Evolutionary conservation across 2,113 vertebrate species (phyloP).

Genomic region (Melanostigma gelatinosum): DNA sequence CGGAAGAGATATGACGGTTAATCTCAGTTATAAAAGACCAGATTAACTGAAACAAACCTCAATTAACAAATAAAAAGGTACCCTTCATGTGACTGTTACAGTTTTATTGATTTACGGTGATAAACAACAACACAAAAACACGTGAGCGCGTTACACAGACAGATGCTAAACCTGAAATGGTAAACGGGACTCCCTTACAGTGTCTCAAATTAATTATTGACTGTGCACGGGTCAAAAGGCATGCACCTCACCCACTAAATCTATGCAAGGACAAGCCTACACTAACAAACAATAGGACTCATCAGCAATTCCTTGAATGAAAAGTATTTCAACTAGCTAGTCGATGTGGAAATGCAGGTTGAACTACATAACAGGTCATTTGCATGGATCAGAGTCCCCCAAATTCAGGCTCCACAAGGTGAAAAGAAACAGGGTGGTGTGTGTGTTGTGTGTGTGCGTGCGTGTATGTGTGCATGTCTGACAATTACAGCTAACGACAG

Average conservation of each 20-base stretch:
- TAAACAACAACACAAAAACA: not conserved
- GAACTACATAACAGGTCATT: conserved; percentile 33
- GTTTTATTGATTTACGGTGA: conserved; percentile 20
- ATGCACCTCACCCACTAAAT: not conserved
- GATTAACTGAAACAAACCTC: not conserved
- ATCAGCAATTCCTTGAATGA: not conserved
- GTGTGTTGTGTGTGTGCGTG: not conserved
- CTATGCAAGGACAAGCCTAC: not conserved
- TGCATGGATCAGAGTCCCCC: not conserved
- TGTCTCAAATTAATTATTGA: not conserved
- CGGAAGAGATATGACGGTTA: not conserved
- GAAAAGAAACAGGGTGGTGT: conserved; percentile 8
- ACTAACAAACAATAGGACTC: not conserved
- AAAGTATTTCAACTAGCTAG: conserved; percentile 24
- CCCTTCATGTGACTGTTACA: not conserved
- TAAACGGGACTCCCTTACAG: not conserved
- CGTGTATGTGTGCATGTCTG: not conserved
- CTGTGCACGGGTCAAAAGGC: not conserved
- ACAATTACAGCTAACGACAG: conserved; percentile 32
- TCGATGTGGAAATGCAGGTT: conserved; percentile 61
- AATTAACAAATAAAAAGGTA: not conserved
- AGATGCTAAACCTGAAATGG: not conserved
- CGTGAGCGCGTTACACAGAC: not conserved
- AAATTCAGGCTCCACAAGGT: not conserved
- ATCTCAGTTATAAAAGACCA: not conserved